A percentile compares a stretch with the other conserved stretches of the same genome.
These are phyloP conservation scores for Tragelaphus oryx DNA, from an alignment of 2,797 vertebrate genomes.

Conservation along the genomic window DNA sequence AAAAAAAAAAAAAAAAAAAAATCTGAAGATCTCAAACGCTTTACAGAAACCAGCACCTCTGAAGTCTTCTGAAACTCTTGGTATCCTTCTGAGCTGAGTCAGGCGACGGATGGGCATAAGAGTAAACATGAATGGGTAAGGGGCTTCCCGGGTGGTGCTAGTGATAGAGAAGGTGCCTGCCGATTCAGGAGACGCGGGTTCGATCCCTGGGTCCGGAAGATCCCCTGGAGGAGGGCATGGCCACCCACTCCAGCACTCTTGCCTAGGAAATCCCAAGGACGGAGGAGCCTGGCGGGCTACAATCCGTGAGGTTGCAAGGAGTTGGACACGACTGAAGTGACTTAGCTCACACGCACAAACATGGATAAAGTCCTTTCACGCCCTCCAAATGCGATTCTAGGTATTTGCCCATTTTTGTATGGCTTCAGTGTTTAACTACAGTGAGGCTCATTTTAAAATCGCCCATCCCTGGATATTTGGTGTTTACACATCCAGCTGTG, in stretches of 20 bases:
- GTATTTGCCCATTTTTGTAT: neutral
- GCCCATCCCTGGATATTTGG: neutral
- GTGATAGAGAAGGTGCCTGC: neutral
- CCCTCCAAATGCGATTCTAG: neutral
- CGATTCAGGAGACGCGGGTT: rapidly evolving
- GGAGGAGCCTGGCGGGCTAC: neutral
- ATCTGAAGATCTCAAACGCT: neutral
- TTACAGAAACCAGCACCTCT: neutral
- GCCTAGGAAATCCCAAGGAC: neutral
- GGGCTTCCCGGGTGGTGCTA: neutral
- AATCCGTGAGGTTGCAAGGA: rapidly evolving
- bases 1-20: conserved; percentile 1
- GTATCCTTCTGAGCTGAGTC: neutral
- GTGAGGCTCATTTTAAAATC: neutral
- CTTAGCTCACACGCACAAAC: neutral
- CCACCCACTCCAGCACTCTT: neutral
- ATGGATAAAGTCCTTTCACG: neutral
- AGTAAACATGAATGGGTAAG: rapidly evolving
- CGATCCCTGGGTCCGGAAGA: neutral
- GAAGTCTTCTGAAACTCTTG: neutral
- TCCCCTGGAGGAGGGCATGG: neutral
- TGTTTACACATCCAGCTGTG: neutral
- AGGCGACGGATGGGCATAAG: neutral
- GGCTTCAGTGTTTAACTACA: neutral
- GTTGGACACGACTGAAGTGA: neutral